Evolutionary conservation across 64 coral and sea anemone species (phyloP).

Genomic region (Orbicella faveolata): DNA sequence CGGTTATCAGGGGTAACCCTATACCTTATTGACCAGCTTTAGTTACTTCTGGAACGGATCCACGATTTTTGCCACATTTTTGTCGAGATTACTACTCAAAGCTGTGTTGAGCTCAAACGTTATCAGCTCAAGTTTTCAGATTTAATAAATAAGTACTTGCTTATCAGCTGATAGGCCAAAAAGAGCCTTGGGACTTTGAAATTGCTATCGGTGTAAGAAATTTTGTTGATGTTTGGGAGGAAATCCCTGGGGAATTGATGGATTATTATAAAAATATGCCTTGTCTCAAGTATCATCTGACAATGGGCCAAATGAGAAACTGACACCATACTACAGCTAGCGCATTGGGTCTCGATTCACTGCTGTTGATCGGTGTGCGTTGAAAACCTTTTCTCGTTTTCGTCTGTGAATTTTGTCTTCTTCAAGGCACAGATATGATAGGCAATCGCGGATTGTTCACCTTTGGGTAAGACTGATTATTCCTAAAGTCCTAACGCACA

Average conservation of each 20-base stretch:
- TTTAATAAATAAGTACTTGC: no score
- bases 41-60: slow-evolving; percentile 13
- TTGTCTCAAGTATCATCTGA: slow-evolving; percentile 38
- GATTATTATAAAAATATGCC: not conserved
- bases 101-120: not conserved
- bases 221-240: not conserved
- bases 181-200: no score
- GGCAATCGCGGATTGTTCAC: not conserved
- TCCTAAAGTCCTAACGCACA: not conserved
- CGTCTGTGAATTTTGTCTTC: not conserved
- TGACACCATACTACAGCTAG: not conserved
- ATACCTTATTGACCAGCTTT: not conserved
- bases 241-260: slow-evolving; percentile 10
- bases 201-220: not conserved
- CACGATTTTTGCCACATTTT: not conserved
- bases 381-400: not conserved
- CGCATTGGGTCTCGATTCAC: not conserved
- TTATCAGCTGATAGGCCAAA: no score
- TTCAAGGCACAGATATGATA: not conserved
- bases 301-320: slow-evolving; percentile 22
- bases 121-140: no score
- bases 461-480: not conserved
- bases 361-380: not conserved
- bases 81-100: not conserved
- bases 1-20: not conserved